These are phyloP conservation scores for Apamea monoglypha DNA, from an alignment of 2,888 invertebrate species.

Conservation along the genomic window DNA sequence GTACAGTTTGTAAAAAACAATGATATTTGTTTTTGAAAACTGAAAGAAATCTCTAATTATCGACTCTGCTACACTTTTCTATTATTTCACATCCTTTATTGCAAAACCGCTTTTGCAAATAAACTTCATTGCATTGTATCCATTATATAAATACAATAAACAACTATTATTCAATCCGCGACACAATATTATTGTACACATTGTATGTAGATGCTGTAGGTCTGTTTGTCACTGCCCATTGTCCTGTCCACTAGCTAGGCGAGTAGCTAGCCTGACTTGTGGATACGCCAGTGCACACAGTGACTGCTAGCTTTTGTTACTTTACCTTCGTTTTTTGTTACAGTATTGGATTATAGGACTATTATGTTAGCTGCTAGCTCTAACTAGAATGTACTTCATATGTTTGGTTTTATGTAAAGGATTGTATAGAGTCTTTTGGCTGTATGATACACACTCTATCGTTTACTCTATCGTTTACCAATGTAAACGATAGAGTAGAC, in stretches of 20 bases:
- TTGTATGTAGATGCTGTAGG: constrained; percentile 54
- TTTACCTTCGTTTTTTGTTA: constrained; percentile 1
- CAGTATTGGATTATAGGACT: neutral
- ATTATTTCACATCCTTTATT: neutral
- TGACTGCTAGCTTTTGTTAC: constrained; percentile 26
- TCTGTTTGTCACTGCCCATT: constrained; percentile 65
- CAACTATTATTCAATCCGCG: constrained; percentile 47
- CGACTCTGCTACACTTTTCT: neutral
- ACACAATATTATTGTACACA: constrained; percentile 52
- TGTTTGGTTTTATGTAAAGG: neutral
- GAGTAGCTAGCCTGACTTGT: constrained; percentile 34
- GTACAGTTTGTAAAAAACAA: neutral
- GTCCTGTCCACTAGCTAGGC: constrained; percentile 59
- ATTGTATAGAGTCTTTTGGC: neutral
- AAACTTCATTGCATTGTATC: neutral
- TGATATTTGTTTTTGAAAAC: neutral
- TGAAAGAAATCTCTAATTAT: neutral
- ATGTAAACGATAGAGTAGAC: no score
- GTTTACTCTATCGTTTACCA: no score
- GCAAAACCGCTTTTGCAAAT: neutral
- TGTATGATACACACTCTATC: no score
- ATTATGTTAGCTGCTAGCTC: neutral
- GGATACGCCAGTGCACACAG: constrained; percentile 43
- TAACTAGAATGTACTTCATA: neutral
- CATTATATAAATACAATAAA: constrained; percentile 42